Percentiles rank a stretch among this genome's conserved stretches.
These are phyloP conservation scores for Drosophila conformis DNA, from an alignment of 2,888 invertebrate species.

Conservation along the genomic window DNA sequence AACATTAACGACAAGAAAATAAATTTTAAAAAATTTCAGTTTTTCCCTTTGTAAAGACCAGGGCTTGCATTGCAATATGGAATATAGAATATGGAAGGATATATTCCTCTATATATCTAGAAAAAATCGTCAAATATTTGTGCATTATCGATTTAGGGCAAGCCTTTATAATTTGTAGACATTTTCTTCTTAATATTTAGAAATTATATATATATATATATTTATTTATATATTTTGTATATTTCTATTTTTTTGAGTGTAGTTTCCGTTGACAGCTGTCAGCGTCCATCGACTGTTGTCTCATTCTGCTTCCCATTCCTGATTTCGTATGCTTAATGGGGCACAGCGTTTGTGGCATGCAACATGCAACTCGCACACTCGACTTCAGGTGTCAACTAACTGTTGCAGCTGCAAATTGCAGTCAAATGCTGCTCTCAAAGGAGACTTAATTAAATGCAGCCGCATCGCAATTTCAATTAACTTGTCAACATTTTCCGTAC, in stretches of 20 bases:
- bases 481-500: constrained; percentile 26
- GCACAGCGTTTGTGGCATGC: not conserved
- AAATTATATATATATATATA: not conserved
- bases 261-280: constrained; percentile 27
- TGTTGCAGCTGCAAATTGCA: constrained; percentile 21
- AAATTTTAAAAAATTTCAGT: no score
- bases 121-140: not conserved
- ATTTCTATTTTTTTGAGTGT: not conserved
- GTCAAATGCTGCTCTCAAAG: constrained; percentile 34
- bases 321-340: constrained; percentile 7
- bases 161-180: not conserved
- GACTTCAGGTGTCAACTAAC: constrained; percentile 22
- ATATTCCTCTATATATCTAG: no score
- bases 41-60: no score
- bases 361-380: not conserved
- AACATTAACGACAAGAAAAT: no score
- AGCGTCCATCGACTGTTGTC: constrained; percentile 11
- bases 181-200: not conserved
- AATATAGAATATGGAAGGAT: not conserved
- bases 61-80: no score
- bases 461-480: constrained; percentile 43
- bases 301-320: constrained; percentile 1
- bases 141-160: not conserved
- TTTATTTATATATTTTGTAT: not conserved
- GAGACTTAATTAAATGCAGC: constrained; percentile 42